Evolutionary conservation across 1,140 invertebrate genomes (phyloP).

Genomic region (Zaprionus africanus): DNA sequence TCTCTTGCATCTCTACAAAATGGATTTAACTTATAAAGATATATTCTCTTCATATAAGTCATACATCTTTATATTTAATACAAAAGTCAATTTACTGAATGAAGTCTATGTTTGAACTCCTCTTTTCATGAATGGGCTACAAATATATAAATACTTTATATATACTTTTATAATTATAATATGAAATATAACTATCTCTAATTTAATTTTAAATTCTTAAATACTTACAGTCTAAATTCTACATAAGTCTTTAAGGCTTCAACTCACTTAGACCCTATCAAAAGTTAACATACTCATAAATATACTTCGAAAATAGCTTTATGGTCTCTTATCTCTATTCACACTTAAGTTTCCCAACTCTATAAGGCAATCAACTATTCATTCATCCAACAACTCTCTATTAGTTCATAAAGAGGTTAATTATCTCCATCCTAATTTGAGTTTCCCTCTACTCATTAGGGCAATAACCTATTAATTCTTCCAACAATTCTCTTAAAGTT

Average conservation of each 20-base stretch:
- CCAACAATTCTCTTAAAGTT: not conserved
- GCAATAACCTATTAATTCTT: not conserved
- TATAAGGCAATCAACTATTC: not conserved
- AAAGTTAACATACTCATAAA: not conserved
- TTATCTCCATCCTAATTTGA: too few relatives aligned
- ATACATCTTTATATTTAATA: too few relatives aligned
- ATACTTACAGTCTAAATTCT: not conserved
- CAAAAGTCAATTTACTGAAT: too few relatives aligned
- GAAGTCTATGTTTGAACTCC: too few relatives aligned
- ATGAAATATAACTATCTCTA: not conserved
- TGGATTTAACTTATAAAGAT: too few relatives aligned
- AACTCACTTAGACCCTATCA: not conserved
- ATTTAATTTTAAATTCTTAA: not conserved
- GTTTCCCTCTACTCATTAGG: too few relatives aligned
- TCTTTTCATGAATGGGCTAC: too few relatives aligned
- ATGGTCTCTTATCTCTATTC: too few relatives aligned
- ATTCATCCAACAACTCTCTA: not conserved
- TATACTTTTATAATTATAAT: too few relatives aligned
- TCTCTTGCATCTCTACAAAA: too few relatives aligned
- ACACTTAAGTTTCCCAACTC: not conserved
- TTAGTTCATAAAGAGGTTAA: not conserved
- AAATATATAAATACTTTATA: too few relatives aligned
- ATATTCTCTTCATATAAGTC: too few relatives aligned
- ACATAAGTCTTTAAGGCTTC: not conserved
- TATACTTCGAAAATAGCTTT: not conserved